Base-by-base conservation (phyloP, 2,113 vertebrate species). In the Phyllostomus discolor region DNA sequence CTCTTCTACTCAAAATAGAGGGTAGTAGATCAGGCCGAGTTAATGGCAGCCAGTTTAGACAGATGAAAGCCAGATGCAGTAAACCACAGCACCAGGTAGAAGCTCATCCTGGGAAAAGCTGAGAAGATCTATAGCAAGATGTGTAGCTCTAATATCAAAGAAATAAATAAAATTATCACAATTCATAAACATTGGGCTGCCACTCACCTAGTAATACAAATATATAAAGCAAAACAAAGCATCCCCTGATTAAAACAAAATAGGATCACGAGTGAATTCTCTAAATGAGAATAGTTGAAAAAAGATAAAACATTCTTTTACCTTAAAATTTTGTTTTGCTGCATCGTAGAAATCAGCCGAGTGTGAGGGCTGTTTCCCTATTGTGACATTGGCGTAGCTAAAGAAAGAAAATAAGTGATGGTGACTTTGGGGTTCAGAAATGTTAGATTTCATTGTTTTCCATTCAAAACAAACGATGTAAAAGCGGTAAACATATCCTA, bases 351-450 rank as follows among this genome's bases (percentile, higher is more conserved):
- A 97, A 66, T 99, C 99, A 28, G 98, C 92, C 41, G 98, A 97
- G 72, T 99, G 98, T 0, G 97, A 38, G 43, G 98, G 98, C 52
- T 95, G 90, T 94, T 98, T 98, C 85, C 99, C 99, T 97, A 99
- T 98, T 20, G 99, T 99, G 82, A 99, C n/a, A 82, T 99, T 99
- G 94, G 99, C 97, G 94, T 99, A 99, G 96, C 99, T 99, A 94
- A 80, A 82, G 97, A 97, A 97, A 33, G 41, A 97, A 97, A 94
- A 97, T 26, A 38, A 95, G 52, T 64, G 81, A 64, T 66, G 22
- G 69, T 95, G 54, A 97, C 17, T 72, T 88, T 24, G 95, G 52
- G 67, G 48, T 90, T 92, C 80, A 82, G 83, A 54, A 83, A 54
- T n/a, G 54, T 66, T 54, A 33, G 67, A 46, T 16, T 84, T 75